These are phyloP conservation scores for Achatina immaculata DNA, from an alignment of 1,140 invertebrate genomes.

Conservation along the genomic window DNA sequence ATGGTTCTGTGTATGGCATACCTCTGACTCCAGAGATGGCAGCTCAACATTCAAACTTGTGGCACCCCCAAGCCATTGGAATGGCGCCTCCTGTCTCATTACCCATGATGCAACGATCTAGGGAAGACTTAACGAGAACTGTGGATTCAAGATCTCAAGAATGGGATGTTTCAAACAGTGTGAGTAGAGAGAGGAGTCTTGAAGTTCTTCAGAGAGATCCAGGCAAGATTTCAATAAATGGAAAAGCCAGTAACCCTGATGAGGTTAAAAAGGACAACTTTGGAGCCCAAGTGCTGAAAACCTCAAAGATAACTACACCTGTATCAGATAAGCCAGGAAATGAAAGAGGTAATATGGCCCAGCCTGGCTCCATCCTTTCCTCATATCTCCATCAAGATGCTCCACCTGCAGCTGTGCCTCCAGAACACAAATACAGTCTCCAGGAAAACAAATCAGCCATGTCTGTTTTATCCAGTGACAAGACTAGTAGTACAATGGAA, in stretches of 20 bases:
- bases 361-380: background rate
- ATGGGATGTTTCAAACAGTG: background rate
- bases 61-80: conserved; percentile 32
- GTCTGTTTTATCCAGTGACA: background rate
- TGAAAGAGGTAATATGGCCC: background rate
- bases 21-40: conserved; percentile 31
- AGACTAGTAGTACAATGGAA: background rate
- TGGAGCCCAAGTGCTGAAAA: background rate
- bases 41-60: conserved; percentile 29
- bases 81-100: background rate
- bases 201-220: background rate
- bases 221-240: background rate
- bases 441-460: background rate
- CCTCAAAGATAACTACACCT: background rate
- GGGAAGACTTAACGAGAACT: background rate
- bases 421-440: background rate
- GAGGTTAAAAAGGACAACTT: background rate
- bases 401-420: background rate
- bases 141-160: conserved; percentile 7
- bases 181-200: background rate
- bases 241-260: background rate
- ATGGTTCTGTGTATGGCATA: conserved; percentile 40
- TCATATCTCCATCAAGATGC: background rate
- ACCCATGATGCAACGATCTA: background rate
- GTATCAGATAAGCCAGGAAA: background rate